Evolutionary conservation across 2,797 vertebrate species (phyloP), one percentile per base, ranked within the genome.

Genomic region (Sebastes cheni): DNA sequence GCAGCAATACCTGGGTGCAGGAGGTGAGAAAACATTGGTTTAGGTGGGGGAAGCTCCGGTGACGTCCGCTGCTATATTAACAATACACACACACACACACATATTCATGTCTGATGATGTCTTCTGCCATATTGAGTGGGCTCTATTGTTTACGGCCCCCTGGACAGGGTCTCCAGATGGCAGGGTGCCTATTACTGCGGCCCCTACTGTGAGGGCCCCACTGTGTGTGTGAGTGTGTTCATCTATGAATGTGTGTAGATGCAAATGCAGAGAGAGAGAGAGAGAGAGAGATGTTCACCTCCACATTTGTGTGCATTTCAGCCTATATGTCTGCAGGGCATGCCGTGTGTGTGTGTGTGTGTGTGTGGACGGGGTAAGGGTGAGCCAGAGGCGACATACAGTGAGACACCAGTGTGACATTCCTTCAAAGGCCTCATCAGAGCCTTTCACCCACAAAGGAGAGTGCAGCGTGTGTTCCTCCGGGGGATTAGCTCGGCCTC

Each of bases 131-230:
- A 85, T 87, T 92, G 90, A 92, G 89, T 87, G 88, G 86, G 73
- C 86, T 92, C 92, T 77, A 93, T 94, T 93, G 92, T 93, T 91
- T 92, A 89, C 56, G 84, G 87, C 92, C 89, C 93, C 90, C 89
- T 95, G 91, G 93, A 93, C 86, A 73, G 93, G 83, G 85, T 90
- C 88, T 92, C 91, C 93, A 95, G 94, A 94, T 95, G 94, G 95
- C 90, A 91, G 90, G 88, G 92, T 91, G 92, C 94, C 93, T 94
- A 94, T 95, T 94, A 94, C 78, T 83, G 83, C 56, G 71, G 88
- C 91, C 88, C 93, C 93, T 82, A 90, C 91, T 93, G 92, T 80
- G 93, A 94, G 85, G 91, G 87, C 84, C 90, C 91, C 82, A 89
- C 88, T 89, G 92, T 72, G 86, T 64, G 30, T 71, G 77, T 78